These are phyloP conservation scores for Menidia beryllina DNA, from an alignment of 2,113 vertebrate genomes.

Conservation along the genomic window DNA sequence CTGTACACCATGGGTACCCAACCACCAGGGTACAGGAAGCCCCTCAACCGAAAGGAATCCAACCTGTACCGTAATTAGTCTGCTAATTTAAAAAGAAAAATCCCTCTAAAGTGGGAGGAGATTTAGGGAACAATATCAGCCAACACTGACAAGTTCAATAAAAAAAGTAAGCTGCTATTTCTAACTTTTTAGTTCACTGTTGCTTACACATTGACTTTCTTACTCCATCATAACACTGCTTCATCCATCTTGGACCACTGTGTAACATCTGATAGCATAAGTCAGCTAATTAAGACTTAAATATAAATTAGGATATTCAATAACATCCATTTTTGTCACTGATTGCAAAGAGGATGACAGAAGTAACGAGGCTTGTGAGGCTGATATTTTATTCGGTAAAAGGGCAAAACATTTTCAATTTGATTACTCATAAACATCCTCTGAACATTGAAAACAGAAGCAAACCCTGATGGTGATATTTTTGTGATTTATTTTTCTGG, in stretches of 20 bases:
- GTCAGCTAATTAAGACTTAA: too few species aligned
- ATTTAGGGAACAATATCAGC: too few species aligned
- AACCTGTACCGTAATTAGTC: background rate
- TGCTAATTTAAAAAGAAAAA: background rate
- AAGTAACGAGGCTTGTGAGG: background rate
- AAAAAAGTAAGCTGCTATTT: too few species aligned
- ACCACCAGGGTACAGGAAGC: background rate
- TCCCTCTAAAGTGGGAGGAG: too few species aligned
- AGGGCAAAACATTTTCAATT: slow-evolving; percentile 5
- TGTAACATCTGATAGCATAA: background rate
- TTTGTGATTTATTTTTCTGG: slow-evolving; percentile 28
- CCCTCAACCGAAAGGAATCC: background rate
- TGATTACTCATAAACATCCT: slow-evolving; percentile 36
- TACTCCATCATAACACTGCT: background rate
- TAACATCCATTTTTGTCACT: background rate
- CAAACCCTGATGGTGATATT: slow-evolving; percentile 30
- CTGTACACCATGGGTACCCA: background rate
- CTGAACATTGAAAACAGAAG: slow-evolving; percentile 14
- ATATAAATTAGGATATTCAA: background rate
- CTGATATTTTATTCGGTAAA: background rate
- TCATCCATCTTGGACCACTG: background rate
- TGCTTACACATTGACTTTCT: background rate
- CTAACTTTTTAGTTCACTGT: too few species aligned
- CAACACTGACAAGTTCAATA: too few species aligned
- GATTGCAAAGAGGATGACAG: background rate